Base-by-base conservation (phyloP, 23 tunicate genomes). In the Clavelina lepadiformis region DNA sequence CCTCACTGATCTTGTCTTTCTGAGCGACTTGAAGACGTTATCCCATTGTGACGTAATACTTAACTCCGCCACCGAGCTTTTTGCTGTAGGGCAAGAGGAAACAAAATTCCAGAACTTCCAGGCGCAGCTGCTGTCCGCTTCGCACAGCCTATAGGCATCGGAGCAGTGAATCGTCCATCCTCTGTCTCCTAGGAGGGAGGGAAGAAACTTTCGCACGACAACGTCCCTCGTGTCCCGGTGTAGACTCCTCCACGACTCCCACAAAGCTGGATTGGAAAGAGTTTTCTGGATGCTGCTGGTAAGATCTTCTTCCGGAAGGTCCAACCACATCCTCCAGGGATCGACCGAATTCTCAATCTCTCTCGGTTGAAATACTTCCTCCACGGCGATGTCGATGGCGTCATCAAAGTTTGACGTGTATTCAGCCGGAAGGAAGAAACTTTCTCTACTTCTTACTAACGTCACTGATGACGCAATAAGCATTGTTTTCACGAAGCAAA, bases 101-200 rank as follows among this genome's bases (percentile, higher is more conserved):
- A 64, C 64, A 46, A 47, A 86, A 55, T 71, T 66, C 73, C 72
- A 61, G 66, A 51, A 86, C 50, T 78, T 86, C 60, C 60, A 62
- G 28, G 50, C 21, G 46, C 95, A 86, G 56, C 60, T 86, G 3
- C 31, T 86, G 35, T 86, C 95, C 34, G 67, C 75, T 58, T 34
- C 44, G 38, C 95, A 86, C 46, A 86, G 75, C 26, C 55, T 46
- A 50, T 52, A 72, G 5, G 85, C 85, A 35, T 71, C 75, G 3
- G 95, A 68, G 38, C 95, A 86, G 38, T 77, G 80, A 26, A 86
- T 33, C 21, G 26, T 55, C 80, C 70, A 71, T 0, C 44, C 72
- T 2, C 45, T 51, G 22, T 36, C 66, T 1, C 52, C 65, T 18
- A 68, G 18, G 1, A 78, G 56, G 4, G 78, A 31, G 2, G 85